Conservation (phyloP, 2,113 vertebrate genomes). For the Gadus chalcogrammus region DNA sequence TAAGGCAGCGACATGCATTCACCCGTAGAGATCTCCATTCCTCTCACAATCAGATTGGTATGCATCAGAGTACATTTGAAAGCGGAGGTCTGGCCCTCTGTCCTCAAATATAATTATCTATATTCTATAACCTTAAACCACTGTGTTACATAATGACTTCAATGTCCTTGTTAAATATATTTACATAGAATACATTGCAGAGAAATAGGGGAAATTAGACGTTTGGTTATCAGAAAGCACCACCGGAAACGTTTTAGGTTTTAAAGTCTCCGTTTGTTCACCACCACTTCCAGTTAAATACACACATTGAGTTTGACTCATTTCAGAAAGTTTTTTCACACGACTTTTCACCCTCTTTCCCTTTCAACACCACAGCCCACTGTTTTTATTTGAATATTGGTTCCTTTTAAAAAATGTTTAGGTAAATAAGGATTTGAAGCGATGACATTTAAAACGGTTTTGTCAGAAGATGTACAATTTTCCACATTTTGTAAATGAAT, state of each 20-base stretch:
- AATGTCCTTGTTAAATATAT: slow-evolving; percentile 14
- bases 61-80: slow-evolving; percentile 9
- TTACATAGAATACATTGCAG: neutral
- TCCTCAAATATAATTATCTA: slow-evolving; percentile 14
- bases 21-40: slow-evolving; percentile 34
- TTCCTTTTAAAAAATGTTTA: neutral
- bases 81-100: neutral
- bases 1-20: slow-evolving; percentile 36
- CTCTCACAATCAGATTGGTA: slow-evolving; percentile 53
- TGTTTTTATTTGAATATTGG: slow-evolving; percentile 18
- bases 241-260: neutral
- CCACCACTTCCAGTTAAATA: neutral
- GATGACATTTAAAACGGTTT: slow-evolving; percentile 33
- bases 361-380: slow-evolving; percentile 40
- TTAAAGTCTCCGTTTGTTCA: neutral
- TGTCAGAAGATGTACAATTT: slow-evolving; percentile 46
- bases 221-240: neutral
- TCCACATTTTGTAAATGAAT: slow-evolving; percentile 48
- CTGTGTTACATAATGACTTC: slow-evolving; percentile 21
- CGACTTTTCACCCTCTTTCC: too few relatives aligned
- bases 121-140: neutral
- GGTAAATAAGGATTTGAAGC: slow-evolving; percentile 26
- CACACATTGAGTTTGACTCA: neutral
- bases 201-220: neutral
- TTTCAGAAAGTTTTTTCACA: slow-evolving; percentile 30